Base-by-base conservation (phyloP, 2,797 vertebrate genomes). In the Alauda arvensis region DNA sequence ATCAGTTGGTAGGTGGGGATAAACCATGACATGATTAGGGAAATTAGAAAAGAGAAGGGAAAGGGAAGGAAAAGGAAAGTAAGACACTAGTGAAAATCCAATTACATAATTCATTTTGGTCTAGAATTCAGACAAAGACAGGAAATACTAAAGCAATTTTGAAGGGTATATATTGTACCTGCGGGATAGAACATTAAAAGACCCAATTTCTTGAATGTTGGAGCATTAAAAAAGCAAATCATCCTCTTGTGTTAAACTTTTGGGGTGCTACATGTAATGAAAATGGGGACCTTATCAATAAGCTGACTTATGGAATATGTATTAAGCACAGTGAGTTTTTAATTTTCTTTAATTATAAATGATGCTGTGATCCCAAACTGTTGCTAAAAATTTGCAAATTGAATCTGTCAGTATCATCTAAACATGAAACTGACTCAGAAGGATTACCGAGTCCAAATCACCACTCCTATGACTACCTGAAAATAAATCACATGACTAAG, bases 381-480 rank as follows among this genome's bases (percentile, higher is more conserved):
- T 33, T 1, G 0, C 25, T 62, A 34, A 62, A 34, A 12, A 13
- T 7, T 42, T 61, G 31, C 4, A 53, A 33, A 17, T 43, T 13
- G 24, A 21, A 43, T 33, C 24, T 12, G 10, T 43, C 19, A 34
- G 9, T 62, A 24, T 34, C 25, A 52, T 43, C 48, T 62, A 43
- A 52, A 52, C 12, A 8, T 52, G 48, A 52, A 34, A 62, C 12
- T 42, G 25, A 62, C 15, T 52, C 39, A 52, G 48, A 43, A 62
- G 25, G n/a, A 76, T 62, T n/a, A 76, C 9, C 25, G 59, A 53
- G 16, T 24, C 25, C 25, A 62, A 52, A 29, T 19, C 25, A 33
- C 12, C 0, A 1, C 6, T 53, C 39, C 34, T 34, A 34, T 4
- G 9, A 52, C 6, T 43, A 29, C 20, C 19, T 34, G 6, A 52